A percentile compares a stretch with the other conserved stretches of the same genome.
These are phyloP conservation scores for Melieria omissa DNA, from an alignment of 2,888 invertebrate genomes.

Conservation along the genomic window DNA sequence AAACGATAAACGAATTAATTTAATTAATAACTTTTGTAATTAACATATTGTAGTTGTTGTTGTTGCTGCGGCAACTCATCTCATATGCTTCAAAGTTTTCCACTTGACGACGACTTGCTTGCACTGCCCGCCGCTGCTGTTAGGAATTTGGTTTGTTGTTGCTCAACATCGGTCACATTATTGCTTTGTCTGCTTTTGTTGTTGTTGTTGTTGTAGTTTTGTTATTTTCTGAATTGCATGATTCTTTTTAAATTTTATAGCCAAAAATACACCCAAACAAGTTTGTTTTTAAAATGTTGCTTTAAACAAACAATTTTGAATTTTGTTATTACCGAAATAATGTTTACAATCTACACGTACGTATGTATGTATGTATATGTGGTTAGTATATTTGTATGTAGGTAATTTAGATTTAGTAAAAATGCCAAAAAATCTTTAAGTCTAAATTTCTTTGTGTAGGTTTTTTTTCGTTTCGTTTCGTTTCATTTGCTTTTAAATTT, in stretches of 20 bases:
- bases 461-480: conserved; percentile 18
- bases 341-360: conserved; percentile 14
- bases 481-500: conserved; percentile 13
- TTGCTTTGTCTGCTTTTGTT: neutral
- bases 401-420: conserved; percentile 4
- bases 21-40: conserved; percentile 52
- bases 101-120: no score
- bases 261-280: conserved; percentile 56
- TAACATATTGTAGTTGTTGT: no score
- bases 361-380: conserved; percentile 9
- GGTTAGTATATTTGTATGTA: conserved; percentile 10
- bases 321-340: conserved; percentile 32
- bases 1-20: conserved; percentile 58
- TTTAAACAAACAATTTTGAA: conserved; percentile 33
- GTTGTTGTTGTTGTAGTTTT: neutral
- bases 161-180: neutral
- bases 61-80: no score
- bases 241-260: conserved; percentile 58
- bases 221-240: neutral
- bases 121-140: no score
- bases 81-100: no score
- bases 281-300: conserved; percentile 37
- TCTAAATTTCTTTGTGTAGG: neutral
- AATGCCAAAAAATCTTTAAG: conserved; percentile 35
- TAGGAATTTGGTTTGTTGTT: neutral